Conservation (phyloP, 1,140 invertebrate genomes). For the Ladona fulva region DNA sequence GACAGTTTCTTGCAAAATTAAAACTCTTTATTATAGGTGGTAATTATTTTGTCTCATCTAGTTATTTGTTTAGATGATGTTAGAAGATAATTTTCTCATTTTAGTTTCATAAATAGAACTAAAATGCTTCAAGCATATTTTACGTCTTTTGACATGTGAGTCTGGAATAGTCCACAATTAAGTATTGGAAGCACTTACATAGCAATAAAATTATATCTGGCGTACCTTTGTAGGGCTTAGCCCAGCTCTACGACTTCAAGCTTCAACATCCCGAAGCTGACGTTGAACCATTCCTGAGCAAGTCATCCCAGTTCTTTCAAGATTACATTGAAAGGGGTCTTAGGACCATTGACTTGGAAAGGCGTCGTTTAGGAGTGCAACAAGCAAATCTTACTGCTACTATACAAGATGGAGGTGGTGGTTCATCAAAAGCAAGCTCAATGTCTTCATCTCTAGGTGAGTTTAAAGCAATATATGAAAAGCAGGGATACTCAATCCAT, state of each 20-base stretch:
- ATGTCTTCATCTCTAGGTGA: conserved; percentile 12
- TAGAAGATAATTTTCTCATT: too few species aligned
- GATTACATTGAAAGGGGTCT: conserved; percentile 84
- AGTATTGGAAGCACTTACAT: too few species aligned
- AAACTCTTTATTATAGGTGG: too few species aligned
- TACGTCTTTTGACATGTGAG: too few species aligned
- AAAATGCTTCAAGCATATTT: too few species aligned
- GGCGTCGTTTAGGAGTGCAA: conserved; percentile 20
- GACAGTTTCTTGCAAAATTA: too few species aligned
- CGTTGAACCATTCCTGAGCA: conserved; percentile 80
- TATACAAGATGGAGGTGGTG: not conserved
- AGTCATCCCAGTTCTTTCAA: conserved; percentile 83
- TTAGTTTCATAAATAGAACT: too few species aligned
- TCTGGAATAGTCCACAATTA: too few species aligned
- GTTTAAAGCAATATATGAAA: not conserved
- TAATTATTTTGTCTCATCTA: too few species aligned
- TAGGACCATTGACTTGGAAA: conserved; percentile 59
- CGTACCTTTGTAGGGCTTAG: conserved; percentile 51
- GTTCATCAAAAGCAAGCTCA: conserved; percentile 9
- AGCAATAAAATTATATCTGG: not conserved
- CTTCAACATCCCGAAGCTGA: conserved; percentile 83
- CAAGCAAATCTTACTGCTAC: not conserved
- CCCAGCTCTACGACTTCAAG: conserved; percentile 82
- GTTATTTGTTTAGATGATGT: too few species aligned
- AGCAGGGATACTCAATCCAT: too few species aligned